Evolutionary conservation across 2,888 invertebrate genomes (phyloP).

Genomic region (Trissonchulus latispiculum): DNA sequence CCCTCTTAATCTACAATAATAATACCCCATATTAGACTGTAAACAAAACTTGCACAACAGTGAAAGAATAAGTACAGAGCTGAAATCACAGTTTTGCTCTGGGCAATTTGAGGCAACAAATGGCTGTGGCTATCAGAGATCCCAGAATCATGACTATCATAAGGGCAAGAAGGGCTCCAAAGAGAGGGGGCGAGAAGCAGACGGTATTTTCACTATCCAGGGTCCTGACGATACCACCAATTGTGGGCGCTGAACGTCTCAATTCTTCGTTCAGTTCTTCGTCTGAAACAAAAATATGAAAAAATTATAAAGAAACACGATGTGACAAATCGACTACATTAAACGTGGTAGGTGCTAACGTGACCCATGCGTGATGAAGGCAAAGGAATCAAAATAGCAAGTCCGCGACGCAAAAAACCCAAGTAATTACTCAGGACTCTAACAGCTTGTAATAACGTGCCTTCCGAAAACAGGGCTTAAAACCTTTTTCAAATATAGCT

Average conservation of each 20-base stretch:
- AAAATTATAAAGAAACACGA: no score
- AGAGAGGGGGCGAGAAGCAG: constrained; percentile 31
- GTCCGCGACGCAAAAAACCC: no score
- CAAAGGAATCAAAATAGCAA: no score
- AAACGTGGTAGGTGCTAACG: no score
- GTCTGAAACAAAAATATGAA: not conserved
- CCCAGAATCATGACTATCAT: constrained; percentile 28
- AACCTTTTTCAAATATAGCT: no score
- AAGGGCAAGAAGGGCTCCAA: constrained; percentile 29
- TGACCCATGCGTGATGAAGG: no score
- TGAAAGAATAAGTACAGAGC: not conserved
- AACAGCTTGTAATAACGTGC: no score
- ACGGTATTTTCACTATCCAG: constrained; percentile 24
- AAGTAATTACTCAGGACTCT: no score
- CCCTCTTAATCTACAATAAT: no score
- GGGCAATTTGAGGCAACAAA: constrained; percentile 24
- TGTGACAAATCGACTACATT: not conserved
- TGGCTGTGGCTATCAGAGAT: constrained; percentile 27
- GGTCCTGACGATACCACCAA: not conserved
- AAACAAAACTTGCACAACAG: no score
- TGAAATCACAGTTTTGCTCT: not conserved
- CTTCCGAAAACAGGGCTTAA: no score
- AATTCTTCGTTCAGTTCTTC: not conserved
- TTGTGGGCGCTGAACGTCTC: not conserved
- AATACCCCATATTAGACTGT: no score